A percentile compares a stretch with the other conserved stretches of the same genome.
These are phyloP conservation scores for Acrobasis suavella DNA, from an alignment of 2,888 invertebrate species.

Conservation along the genomic window DNA sequence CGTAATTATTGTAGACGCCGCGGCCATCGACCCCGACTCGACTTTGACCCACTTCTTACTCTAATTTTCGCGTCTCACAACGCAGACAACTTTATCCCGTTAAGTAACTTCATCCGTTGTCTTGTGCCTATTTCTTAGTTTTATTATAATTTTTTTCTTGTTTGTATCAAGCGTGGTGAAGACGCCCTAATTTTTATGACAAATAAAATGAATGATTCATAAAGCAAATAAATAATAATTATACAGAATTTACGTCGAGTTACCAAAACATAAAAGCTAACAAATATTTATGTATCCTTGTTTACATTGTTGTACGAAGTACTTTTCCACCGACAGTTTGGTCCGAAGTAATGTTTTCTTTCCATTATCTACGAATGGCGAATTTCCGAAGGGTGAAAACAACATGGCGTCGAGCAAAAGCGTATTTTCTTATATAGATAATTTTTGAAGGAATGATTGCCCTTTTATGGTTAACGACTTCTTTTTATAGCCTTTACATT, in stretches of 20 bases:
- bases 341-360: conserved; percentile 55
- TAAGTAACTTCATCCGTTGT: conserved; percentile 42
- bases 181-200: no score
- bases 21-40: conserved; percentile 69
- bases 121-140: neutral
- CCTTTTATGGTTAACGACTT: conserved; percentile 36
- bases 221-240: neutral
- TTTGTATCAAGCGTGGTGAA: no score
- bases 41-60: conserved; percentile 80
- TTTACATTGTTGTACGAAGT: neutral
- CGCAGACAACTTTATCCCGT: conserved; percentile 58
- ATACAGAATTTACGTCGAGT: conserved; percentile 11
- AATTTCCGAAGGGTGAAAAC: conserved; percentile 48
- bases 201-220: no score
- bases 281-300: neutral
- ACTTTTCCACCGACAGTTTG: conserved; percentile 44
- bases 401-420: conserved; percentile 44
- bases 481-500: no score
- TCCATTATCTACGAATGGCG: conserved; percentile 61
- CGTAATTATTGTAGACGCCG: conserved; percentile 70
- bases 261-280: neutral
- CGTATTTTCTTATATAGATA: conserved; percentile 40
- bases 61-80: conserved; percentile 76
- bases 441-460: conserved; percentile 39
- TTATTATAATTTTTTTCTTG: neutral